phyloP scores from a whole-genome alignment of 1,140 invertebrate species.

The Aradophagus sp. region DNA sequence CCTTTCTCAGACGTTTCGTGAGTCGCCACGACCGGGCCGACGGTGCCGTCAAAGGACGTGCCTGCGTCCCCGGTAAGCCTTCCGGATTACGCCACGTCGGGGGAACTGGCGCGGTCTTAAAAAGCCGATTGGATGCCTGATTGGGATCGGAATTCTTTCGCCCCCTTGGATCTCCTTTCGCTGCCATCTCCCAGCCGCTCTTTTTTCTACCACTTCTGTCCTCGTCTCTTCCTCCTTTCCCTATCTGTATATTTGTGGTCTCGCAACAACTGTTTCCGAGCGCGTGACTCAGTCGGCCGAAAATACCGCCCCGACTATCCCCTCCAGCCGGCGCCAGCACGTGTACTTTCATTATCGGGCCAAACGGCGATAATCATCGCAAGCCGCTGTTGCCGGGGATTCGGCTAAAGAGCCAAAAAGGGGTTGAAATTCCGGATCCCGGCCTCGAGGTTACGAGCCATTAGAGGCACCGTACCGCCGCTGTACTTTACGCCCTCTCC shows the following conservation, averaged over 20 bases:
- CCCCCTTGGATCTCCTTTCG: no score
- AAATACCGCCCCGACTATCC: conserved; percentile 47
- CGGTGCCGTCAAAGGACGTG: no score
- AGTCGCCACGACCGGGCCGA: background rate
- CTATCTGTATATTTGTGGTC: no score
- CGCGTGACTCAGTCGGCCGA: conserved; percentile 62
- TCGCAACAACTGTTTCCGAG: conserved; percentile 13
- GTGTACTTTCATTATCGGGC: conserved; percentile 63
- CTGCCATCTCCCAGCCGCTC: no score
- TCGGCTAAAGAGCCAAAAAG: conserved; percentile 49
- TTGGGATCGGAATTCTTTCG: no score
- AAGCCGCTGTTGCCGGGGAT: conserved; percentile 40
- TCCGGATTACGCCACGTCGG: background rate
- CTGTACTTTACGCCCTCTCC: conserved; percentile 20
- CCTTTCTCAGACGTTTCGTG: conserved; percentile 9
- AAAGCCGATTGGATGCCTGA: no score
- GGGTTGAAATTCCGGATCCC: conserved; percentile 49
- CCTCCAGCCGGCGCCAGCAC: conserved; percentile 30
- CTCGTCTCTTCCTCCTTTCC: no score
- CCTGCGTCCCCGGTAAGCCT: no score
- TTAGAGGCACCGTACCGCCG: conserved; percentile 20
- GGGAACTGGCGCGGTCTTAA: no score
- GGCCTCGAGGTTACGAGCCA: conserved; percentile 47
- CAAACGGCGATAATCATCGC: conserved; percentile 64
- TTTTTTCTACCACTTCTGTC: no score